Conservation (phyloP, 1,140 invertebrate species). For the Matsumurasca onukii region DNA sequence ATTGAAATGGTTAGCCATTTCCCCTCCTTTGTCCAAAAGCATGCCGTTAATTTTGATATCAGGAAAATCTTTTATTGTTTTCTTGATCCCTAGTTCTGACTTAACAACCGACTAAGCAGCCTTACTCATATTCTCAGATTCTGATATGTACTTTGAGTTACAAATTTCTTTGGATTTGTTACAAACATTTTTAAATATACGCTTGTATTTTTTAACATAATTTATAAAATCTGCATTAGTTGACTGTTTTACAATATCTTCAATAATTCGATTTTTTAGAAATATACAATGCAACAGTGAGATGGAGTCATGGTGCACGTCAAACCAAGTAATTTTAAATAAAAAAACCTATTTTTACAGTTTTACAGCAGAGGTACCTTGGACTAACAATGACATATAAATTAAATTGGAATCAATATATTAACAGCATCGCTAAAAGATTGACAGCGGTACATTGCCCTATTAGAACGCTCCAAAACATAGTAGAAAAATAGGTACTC, state of each 20-base stretch:
- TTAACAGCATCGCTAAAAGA: no score
- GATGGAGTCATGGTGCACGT: no score
- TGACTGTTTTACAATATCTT: not conserved
- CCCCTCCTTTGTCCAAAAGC: not conserved
- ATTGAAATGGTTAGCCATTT: not conserved
- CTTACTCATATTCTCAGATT: not conserved
- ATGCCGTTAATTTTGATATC: not conserved
- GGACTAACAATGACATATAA: no score
- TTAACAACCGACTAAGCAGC: not conserved
- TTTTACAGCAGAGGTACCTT: no score
- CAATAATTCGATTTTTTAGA: no score
- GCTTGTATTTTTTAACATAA: constrained; percentile 7
- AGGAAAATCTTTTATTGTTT: not conserved
- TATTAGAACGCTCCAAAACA: no score
- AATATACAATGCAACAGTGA: no score
- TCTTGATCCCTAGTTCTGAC: not conserved
- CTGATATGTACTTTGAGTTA: not conserved
- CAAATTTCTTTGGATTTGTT: not conserved
- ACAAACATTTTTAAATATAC: not conserved
- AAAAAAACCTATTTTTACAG: no score
- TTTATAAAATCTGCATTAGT: not conserved
- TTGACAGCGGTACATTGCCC: no score
- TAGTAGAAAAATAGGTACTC: no score
- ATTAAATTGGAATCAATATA: no score
- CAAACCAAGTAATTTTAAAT: no score